Conservation (phyloP, 2,113 vertebrate species). For the Aphyosemion australe region DNA sequence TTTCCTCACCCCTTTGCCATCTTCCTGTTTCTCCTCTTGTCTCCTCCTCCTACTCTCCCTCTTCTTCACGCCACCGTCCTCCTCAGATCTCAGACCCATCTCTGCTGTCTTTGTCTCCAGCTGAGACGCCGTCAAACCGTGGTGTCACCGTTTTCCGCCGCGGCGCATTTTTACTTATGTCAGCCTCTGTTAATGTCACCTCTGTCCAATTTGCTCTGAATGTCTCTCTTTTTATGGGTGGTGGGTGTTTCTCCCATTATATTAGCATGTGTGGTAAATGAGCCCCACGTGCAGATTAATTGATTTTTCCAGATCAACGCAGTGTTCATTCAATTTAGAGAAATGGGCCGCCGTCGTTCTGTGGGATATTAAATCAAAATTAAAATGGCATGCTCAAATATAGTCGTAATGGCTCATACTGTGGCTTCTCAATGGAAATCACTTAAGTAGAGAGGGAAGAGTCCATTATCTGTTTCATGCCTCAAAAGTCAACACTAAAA, state of each 20-base stretch:
- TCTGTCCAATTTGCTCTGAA: slow-evolving; percentile 63
- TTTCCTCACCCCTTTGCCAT: slow-evolving; percentile 50
- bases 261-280: slow-evolving; percentile 70
- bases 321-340: slow-evolving; percentile 59
- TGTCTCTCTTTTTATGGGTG: slow-evolving; percentile 45
- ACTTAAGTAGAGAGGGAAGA: slow-evolving; percentile 41
- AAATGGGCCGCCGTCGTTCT: slow-evolving; percentile 41
- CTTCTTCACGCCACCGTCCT: slow-evolving; percentile 38
- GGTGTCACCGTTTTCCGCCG: slow-evolving; percentile 59
- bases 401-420: slow-evolving; percentile 35
- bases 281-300: slow-evolving; percentile 61
- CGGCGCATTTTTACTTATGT: slow-evolving; percentile 65
- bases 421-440: slow-evolving; percentile 50
- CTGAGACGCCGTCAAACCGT: slow-evolving; percentile 63
- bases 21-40: slow-evolving; percentile 15
- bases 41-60: not conserved
- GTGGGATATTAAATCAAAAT: slow-evolving; percentile 65
- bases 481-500: slow-evolving; percentile 10
- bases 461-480: slow-evolving; percentile 39
- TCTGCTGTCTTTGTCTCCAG: slow-evolving; percentile 68
- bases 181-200: slow-evolving; percentile 65
- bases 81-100: slow-evolving; percentile 52
- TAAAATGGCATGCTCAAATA: slow-evolving; percentile 67
- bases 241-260: slow-evolving; percentile 54
- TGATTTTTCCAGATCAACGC: slow-evolving; percentile 70